These are phyloP conservation scores for Temnothorax rugatulus DNA, from an alignment of 2,888 invertebrate species.

Conservation along the genomic window DNA sequence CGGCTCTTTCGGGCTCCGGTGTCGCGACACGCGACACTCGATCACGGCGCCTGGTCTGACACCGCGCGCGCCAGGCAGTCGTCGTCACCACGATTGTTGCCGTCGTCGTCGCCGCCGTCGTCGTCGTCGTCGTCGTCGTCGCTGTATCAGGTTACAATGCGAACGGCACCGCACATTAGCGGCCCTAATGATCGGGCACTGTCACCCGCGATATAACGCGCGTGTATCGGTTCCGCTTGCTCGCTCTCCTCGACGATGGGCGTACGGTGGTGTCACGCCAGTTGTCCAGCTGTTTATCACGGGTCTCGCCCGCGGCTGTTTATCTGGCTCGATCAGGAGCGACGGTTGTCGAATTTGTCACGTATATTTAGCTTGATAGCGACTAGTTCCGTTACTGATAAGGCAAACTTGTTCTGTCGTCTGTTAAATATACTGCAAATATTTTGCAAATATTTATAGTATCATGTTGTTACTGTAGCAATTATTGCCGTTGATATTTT, in stretches of 20 bases:
- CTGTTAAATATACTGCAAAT: neutral
- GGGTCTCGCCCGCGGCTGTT: neutral
- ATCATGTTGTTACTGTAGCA: neutral
- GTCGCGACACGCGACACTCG: conserved; percentile 7
- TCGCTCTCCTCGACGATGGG: neutral
- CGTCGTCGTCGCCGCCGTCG: conserved; percentile 4
- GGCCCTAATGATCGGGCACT: conserved; percentile 12
- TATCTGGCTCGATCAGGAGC: neutral
- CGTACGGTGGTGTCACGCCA: conserved; percentile 5
- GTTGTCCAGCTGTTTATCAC: conserved; percentile 15
- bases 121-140: conserved; percentile 50
- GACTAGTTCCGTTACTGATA: conserved; percentile 2
- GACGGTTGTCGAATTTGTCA: neutral
- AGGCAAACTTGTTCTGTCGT: neutral
- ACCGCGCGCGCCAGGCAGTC: conserved; percentile 8
- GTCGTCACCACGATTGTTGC: neutral
- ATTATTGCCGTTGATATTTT: neutral
- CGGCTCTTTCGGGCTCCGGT: neutral
- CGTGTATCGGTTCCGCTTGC: neutral
- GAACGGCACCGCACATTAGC: conserved; percentile 10
- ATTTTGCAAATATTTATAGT: neutral
- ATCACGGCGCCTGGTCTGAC: conserved; percentile 26
- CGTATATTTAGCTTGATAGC: neutral
- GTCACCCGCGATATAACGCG: conserved; percentile 43
- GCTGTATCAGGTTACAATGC: conserved; percentile 79